These are phyloP conservation scores for Drosophila nigritarsus DNA, from an alignment of 2,888 invertebrate genomes.

Conservation along the genomic window DNA sequence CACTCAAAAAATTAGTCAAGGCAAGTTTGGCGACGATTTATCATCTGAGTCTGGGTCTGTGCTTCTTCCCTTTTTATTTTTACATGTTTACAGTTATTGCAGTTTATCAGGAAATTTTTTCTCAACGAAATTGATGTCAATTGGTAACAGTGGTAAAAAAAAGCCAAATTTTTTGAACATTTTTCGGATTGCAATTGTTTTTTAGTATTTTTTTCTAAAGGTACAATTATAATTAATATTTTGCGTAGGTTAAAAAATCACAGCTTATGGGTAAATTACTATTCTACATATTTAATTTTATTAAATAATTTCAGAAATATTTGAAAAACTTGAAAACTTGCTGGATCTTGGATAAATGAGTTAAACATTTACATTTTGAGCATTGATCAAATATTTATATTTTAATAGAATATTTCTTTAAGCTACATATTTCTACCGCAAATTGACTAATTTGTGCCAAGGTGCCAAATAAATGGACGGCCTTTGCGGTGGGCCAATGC, in stretches of 20 bases:
- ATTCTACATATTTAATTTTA: background rate
- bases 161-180: background rate
- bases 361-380: background rate
- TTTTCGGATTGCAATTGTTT: background rate
- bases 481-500: conserved; percentile 68
- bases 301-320: background rate
- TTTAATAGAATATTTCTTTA: background rate
- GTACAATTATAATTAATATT: background rate
- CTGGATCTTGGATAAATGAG: background rate
- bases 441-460: conserved; percentile 17
- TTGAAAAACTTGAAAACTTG: background rate
- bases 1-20: conserved; percentile 71
- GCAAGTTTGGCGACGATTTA: conserved; percentile 54
- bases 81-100: conserved; percentile 44
- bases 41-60: conserved; percentile 45
- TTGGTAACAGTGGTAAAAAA: conserved; percentile 46
- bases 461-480: conserved; percentile 42
- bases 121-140: conserved; percentile 39
- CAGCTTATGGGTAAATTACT: background rate
- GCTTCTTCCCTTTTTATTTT: conserved; percentile 33
- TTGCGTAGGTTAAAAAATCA: background rate
- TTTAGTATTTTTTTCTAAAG: background rate
- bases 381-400: background rate
- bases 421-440: background rate
- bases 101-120: conserved; percentile 47